Base-by-base conservation (phyloP, 1,140 invertebrate genomes). In the Paramacrobiotus metropolitanus region DNA sequence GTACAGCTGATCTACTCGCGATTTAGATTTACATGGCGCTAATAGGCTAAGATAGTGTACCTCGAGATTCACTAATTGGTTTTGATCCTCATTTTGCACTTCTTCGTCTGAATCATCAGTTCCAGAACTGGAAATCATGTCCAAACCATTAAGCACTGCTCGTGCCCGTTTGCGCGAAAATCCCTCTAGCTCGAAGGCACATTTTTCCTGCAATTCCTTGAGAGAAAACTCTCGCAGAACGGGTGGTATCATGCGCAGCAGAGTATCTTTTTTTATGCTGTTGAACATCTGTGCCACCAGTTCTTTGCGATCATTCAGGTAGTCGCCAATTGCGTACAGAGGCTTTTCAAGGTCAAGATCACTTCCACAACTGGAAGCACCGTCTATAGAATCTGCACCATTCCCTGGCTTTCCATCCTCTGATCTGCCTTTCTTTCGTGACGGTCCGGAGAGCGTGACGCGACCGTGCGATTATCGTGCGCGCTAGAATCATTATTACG, bases 181-280 rank as follows among this genome's bases (percentile, higher is more conserved):
- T 20, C 48, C 48, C 4, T 55, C 48, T 15, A 55, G 48, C 21
- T 55, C 48, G 48, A 20, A 55, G 4, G 28, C 48, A 24, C 48
- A 55, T 55, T 55, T 55, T 15, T 55, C 48, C 48, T 55, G 34
- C 34, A 55, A 24, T 55, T 55, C 48, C 24, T 24, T 55, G 15
- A 55, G 24, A 15, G 48, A 55, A 55, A 20, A 0, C 4, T 24
- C 15, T 4, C 48, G 48, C 15, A 55, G 24, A 4, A 55, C 24
- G 4, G 48, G 48, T 9, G 48, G 48, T 9, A 55, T 15, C 48
- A 55, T 55, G 4, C 24, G 15, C 9, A 20, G 15, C 15, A 55
- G 15, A 0, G 48, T 55, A 28, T 55, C 48, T 28, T 28, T 15
- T 24, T 55, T 55, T 28, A 55, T 4, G 48, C 48, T 20, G 15